Evolutionary conservation across 53 echinoderm and acorn worm genomes (phyloP), one percentile per base, ranked within the genome.

Genomic region (Stichopus horrens): DNA sequence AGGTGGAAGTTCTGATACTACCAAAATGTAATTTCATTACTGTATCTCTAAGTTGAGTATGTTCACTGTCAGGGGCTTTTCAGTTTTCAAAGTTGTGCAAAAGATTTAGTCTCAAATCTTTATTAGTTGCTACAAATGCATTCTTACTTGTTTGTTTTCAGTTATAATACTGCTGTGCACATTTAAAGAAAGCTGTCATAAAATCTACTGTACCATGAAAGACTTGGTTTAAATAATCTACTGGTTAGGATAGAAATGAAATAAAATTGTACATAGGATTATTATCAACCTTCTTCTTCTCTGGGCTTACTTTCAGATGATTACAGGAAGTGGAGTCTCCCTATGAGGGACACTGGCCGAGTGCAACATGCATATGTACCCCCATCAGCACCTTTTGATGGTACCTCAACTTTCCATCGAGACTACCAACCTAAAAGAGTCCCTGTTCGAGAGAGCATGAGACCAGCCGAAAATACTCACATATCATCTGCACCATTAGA

Each of bases 241-340:
- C 0, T 11, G 1, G 0, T 59, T 59, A 59, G 11, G 11, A 4
- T 59, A 59, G 59, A 9, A 4, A 59, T 11, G 11, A 71, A 16
- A 71, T 18, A 37, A 37, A 37, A 1, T 37, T 37, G 37, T 37
- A 37, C 2, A 71, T 16, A 20, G 21, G n/a, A 19, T n/a, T 71
- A 71, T 71, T 13, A 7, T 71, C 8, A 76, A 54, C 16, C 7
- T 53, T 76, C 14, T 13, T 76, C 7, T 76, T 54, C 16, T 22
- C 23, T 76, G 23, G 2, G 16, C 7, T 23, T 58, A 73, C 37
- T 67, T 76, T n/a, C 90, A 99, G 99, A 93, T 92, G 99, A 99
- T 88, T 99, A 92, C 90, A 94, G 99, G 7, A 94, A 91, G 90
- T 99, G 99, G 99, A 92, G 91, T 68, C 86, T 99, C 4, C 94